A percentile compares a stretch with the other conserved stretches of the same genome.
Conservation (phyloP, 2,888 invertebrate genomes). For the Cristatella mucedo region DNA sequence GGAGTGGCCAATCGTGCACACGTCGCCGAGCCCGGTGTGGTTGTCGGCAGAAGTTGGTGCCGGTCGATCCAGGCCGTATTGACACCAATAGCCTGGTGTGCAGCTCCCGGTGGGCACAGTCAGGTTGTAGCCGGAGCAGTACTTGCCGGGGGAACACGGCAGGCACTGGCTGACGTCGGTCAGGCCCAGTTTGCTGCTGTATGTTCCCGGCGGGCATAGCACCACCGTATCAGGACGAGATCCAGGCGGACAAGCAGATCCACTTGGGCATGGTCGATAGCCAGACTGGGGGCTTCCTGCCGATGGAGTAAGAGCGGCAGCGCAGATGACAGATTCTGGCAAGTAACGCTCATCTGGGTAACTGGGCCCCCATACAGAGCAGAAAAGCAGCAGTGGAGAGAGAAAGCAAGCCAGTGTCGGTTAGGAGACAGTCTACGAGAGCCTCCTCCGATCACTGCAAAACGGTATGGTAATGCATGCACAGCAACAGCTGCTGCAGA, state of each 20-base stretch:
- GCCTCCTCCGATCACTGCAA: too few species aligned
- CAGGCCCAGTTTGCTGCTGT: constrained; percentile 27
- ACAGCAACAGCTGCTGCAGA: too few species aligned
- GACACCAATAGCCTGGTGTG: constrained; percentile 28
- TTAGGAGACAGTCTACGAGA: too few species aligned
- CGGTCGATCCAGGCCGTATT: constrained; percentile 23
- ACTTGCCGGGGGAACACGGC: constrained; percentile 18
- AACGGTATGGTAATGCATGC: too few species aligned
- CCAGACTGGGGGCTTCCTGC: constrained; percentile 25
- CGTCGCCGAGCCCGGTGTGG: constrained; percentile 29
- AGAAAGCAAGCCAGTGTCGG: too few species aligned
- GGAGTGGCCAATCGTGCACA: constrained; percentile 26
- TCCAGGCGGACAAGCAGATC: constrained; percentile 29
- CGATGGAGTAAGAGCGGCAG: too few species aligned
- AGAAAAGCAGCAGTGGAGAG: too few species aligned
- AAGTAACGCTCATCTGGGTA: too few species aligned
- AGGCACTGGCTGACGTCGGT: constrained; percentile 17
- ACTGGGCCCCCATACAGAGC: too few species aligned
- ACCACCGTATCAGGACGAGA: constrained; percentile 28
- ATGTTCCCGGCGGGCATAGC: constrained; percentile 30
- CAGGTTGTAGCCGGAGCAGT: constrained; percentile 21
- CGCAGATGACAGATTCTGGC: too few species aligned
- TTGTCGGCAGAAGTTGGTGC: constrained; percentile 23
- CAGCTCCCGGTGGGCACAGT: constrained; percentile 25
- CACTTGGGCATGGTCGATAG: constrained; percentile 25